Evolutionary conservation across 2,797 vertebrate genomes (phyloP).

Genomic region (Lepus townsendii): DNA sequence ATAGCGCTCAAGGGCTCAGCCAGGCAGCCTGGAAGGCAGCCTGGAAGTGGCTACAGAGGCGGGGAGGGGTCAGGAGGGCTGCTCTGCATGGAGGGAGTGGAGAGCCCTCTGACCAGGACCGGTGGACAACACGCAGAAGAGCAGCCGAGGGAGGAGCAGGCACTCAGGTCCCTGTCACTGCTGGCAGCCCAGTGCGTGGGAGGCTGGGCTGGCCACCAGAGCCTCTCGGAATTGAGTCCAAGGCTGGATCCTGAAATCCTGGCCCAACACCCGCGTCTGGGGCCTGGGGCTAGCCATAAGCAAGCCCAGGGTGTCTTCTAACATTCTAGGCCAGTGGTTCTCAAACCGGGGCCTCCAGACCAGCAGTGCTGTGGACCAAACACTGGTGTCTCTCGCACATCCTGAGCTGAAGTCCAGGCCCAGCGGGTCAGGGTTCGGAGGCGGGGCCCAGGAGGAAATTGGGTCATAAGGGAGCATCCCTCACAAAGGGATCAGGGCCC

Average conservation of each 20-base stretch:
- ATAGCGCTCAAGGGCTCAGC: constrained; percentile 62
- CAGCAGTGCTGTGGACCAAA: neutral
- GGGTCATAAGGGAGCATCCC: neutral
- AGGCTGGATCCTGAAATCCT: neutral
- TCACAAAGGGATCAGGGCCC: neutral
- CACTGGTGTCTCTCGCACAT: neutral
- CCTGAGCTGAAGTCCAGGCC: neutral
- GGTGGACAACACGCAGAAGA: neutral
- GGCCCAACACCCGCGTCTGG: neutral
- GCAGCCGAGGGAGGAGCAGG: too few species aligned
- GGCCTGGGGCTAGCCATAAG: neutral
- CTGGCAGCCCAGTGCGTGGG: fast-evolving
- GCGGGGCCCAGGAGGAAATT: neutral
- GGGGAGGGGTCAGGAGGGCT: neutral
- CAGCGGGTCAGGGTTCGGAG: neutral
- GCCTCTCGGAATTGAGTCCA: neutral
- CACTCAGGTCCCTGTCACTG: neutral
- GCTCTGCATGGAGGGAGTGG: neutral
- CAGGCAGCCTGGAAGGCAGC: neutral
- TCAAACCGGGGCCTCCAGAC: neutral
- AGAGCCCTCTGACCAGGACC: neutral
- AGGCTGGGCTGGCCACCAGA: neutral
- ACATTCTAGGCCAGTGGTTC: neutral
- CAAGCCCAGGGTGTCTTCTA: neutral
- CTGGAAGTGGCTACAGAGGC: neutral